These are phyloP conservation scores for Pomacea maculata DNA, from an alignment of 1,140 invertebrate genomes.

Conservation along the genomic window DNA sequence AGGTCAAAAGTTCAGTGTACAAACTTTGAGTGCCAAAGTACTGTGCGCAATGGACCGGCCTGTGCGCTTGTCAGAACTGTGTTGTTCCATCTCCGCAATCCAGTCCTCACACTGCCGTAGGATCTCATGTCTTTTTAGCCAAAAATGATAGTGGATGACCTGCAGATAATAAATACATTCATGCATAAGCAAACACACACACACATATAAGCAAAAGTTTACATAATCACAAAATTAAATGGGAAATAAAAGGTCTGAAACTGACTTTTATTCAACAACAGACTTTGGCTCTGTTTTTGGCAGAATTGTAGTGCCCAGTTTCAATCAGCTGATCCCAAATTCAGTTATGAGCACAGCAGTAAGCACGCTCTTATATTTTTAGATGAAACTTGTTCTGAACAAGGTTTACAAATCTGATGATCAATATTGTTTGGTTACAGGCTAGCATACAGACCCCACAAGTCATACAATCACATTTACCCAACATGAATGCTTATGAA, in stretches of 20 bases:
- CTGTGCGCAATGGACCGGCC: conserved; percentile 79
- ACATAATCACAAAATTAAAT: not conserved
- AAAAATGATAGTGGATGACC: conserved; percentile 94
- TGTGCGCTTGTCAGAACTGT: conserved; percentile 76
- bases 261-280: not conserved
- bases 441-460: too few relatives aligned
- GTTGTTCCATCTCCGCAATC: conserved; percentile 85
- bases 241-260: not conserved
- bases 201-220: not conserved
- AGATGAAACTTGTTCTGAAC: too few relatives aligned
- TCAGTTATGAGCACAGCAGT: too few relatives aligned
- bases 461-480: too few relatives aligned
- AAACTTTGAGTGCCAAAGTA: conserved; percentile 79
- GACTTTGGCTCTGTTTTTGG: not conserved
- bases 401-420: too few relatives aligned
- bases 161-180: conserved; percentile 57
- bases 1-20: not conserved
- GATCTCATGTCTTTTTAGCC: conserved; percentile 92
- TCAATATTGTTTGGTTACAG: too few relatives aligned
- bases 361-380: too few relatives aligned
- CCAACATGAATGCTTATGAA: too few relatives aligned
- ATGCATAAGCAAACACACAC: not conserved
- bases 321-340: too few relatives aligned
- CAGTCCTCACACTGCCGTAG: conserved; percentile 88
- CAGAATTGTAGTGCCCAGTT: too few relatives aligned